Conservation (phyloP, 2,797 vertebrate species). For the Pseudomugil tenellus region DNA sequence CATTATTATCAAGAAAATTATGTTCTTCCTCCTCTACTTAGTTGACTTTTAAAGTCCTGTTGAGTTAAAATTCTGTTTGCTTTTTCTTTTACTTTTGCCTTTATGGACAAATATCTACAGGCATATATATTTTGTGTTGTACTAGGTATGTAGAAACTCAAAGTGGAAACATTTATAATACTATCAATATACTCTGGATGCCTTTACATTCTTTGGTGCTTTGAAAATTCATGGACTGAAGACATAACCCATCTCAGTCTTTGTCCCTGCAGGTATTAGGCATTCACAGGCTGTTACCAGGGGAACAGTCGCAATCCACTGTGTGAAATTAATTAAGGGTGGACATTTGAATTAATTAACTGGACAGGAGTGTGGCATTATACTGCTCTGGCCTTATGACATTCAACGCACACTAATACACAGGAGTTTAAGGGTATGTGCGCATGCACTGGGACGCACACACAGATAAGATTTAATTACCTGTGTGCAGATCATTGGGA, state of each 20-base stretch:
- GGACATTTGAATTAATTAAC: conserved; percentile 80
- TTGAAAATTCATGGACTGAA: conserved; percentile 18
- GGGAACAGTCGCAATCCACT: conserved; percentile 60
- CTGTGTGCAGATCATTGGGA: conserved; percentile 61
- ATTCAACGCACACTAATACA: conserved; percentile 48
- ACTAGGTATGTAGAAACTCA: neutral
- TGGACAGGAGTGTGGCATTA: conserved; percentile 68
- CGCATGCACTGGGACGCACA: conserved; percentile 27
- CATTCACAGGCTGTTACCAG: conserved; percentile 63
- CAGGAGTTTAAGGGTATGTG: conserved; percentile 28
- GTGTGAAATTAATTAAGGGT: conserved; percentile 73
- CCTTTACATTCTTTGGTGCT: neutral
- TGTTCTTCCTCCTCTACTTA: too few species aligned
- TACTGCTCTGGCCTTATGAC: conserved; percentile 65
- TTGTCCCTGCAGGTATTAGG: conserved; percentile 33
- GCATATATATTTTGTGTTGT: neutral
- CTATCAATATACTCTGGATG: neutral
- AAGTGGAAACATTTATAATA: neutral
- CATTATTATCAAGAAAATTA: too few species aligned
- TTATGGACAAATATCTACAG: neutral
- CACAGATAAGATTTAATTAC: conserved; percentile 73
- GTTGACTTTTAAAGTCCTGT: too few species aligned
- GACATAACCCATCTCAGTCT: conserved; percentile 19
- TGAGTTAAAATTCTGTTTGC: too few species aligned
- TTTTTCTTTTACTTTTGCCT: too few species aligned